A percentile compares a stretch with the other conserved stretches of the same genome.
Conservation (phyloP, 1,140 invertebrate genomes). For the Drosophila bipectinata region DNA sequence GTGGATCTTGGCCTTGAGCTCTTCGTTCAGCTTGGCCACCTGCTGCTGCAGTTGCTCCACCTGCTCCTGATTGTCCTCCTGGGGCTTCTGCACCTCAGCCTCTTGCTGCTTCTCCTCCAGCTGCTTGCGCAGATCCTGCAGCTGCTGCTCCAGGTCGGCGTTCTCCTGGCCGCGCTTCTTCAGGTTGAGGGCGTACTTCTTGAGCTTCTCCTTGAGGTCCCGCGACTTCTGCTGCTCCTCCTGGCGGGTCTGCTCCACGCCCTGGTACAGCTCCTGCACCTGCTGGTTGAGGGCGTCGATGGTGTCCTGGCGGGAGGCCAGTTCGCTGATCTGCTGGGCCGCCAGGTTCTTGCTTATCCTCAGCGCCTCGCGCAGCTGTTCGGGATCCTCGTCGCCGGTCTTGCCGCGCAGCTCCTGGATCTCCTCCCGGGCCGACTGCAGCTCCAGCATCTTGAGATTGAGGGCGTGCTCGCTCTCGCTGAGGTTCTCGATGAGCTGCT, state of each 20-base stretch:
- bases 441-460: conserved; percentile 85
- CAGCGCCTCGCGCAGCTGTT: conserved; percentile 33
- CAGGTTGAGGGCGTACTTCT: conserved; percentile 89
- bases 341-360: conserved; percentile 60
- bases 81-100: neutral
- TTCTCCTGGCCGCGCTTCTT: conserved; percentile 89
- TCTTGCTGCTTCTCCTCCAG: neutral
- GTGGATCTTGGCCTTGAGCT: conserved; percentile 37
- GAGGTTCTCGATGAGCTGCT: conserved; percentile 76
- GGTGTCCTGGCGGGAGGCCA: conserved; percentile 67
- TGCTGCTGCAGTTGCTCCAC: conserved; percentile 32
- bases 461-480: conserved; percentile 69
- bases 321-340: conserved; percentile 62
- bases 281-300: conserved; percentile 76
- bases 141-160: conserved; percentile 87
- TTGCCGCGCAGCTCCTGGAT: conserved; percentile 81
- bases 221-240: conserved; percentile 54
- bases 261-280: conserved; percentile 61
- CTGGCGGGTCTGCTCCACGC: conserved; percentile 44
- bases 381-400: conserved; percentile 14
- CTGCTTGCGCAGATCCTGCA: conserved; percentile 8
- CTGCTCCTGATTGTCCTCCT: neutral
- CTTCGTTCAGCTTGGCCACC: conserved; percentile 17
- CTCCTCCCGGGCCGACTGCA: conserved; percentile 84
- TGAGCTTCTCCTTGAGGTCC: conserved; percentile 88